phyloP scores from a whole-genome alignment of 2,888 invertebrate species.

The Caenorhabditis wallacei region DNA sequence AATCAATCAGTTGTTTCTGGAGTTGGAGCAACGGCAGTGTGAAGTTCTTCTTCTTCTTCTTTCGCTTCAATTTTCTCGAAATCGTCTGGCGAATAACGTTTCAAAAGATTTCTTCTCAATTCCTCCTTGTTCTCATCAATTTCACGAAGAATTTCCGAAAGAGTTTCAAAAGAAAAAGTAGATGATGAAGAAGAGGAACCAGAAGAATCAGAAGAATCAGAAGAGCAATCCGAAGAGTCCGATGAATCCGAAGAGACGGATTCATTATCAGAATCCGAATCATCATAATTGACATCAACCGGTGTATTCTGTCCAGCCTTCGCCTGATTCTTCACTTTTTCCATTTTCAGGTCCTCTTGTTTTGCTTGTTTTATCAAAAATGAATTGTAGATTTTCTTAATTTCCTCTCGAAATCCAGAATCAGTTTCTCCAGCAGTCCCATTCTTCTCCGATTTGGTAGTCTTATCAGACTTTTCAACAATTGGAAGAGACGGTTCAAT shows the following conservation, averaged over 20 bases:
- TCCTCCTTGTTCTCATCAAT: too few species aligned
- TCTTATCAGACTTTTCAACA: neutral
- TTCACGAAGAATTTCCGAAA: neutral
- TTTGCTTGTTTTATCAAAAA: neutral
- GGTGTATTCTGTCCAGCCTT: neutral
- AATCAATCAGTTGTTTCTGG: conserved; percentile 5
- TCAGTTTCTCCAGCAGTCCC: neutral
- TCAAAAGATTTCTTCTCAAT: neutral
- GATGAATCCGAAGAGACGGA: conserved; percentile 3
- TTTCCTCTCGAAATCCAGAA: neutral
- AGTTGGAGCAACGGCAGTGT: conserved; percentile 24
- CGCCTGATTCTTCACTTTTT: neutral
- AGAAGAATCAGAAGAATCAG: neutral
- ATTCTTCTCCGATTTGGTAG: neutral
- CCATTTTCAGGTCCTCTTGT: neutral
- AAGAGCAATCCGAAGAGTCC: conserved; percentile 1
- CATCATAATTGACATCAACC: neutral
- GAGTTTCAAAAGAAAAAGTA: neutral
- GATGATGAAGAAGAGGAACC: neutral
- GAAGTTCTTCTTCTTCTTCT: conserved; percentile 17
- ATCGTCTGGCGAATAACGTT: neutral
- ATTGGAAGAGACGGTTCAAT: too few species aligned
- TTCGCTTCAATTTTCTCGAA: neutral
- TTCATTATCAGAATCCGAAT: neutral
- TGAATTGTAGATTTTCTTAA: too few species aligned